These are phyloP conservation scores for Polydrusus cervinus DNA, from an alignment of 2,888 invertebrate species.

Conservation along the genomic window DNA sequence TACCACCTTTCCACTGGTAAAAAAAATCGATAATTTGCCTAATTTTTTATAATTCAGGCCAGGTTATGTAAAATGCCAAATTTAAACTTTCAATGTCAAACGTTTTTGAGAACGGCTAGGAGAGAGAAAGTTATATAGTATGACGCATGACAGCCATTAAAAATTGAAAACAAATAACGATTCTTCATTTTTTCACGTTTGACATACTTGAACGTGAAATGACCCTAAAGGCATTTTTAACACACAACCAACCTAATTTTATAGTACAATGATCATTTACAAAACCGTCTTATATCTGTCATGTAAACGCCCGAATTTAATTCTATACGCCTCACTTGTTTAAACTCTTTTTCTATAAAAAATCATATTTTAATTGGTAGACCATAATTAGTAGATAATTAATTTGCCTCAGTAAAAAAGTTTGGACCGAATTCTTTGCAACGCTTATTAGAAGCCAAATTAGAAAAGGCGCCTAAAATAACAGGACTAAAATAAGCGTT, in stretches of 20 bases:
- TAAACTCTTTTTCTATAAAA: background rate
- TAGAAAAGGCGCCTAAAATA: background rate
- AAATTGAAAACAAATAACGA: too few relatives aligned
- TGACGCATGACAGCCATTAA: too few relatives aligned
- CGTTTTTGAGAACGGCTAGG: too few relatives aligned
- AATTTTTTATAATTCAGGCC: too few relatives aligned
- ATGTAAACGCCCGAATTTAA: background rate
- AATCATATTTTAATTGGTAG: conserved; percentile 4
- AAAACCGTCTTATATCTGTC: background rate
- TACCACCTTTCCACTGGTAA: too few relatives aligned
- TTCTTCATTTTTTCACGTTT: too few relatives aligned
- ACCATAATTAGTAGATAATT: conserved; percentile 6
- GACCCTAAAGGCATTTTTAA: too few relatives aligned
- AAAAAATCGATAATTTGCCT: too few relatives aligned
- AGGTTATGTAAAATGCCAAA: background rate
- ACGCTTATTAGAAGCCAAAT: conserved; percentile 7
- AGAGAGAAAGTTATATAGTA: too few relatives aligned
- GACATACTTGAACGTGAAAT: too few relatives aligned
- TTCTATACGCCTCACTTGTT: conserved; percentile 5
- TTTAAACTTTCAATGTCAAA: background rate
- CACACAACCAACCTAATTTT: background rate
- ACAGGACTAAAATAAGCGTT: background rate
- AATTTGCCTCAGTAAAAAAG: conserved; percentile 4
- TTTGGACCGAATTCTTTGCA: background rate
- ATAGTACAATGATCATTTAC: conserved; percentile 3